Evolutionary conservation across 2,888 invertebrate species (phyloP), one percentile per base, ranked within the genome.

Genomic region (Girardia tigrina): DNA sequence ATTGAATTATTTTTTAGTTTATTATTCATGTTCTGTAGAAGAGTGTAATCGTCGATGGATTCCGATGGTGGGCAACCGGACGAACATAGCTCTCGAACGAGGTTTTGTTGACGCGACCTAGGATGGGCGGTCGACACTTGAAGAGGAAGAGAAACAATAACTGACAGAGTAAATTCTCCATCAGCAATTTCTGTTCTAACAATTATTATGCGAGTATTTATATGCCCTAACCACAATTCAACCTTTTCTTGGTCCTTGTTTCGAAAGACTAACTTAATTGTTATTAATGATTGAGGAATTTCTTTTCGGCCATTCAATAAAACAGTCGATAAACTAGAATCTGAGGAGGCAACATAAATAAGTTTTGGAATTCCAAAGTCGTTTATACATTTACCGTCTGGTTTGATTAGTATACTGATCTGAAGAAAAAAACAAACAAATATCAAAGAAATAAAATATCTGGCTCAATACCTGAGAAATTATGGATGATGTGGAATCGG

Each of bases 281-380:
- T 20, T 4, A 56, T 56, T n/a, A 16, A 56, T 8, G 56, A 16
- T 23, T 56, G 56, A 4, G 4, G 56, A 56, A 56, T 56, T 56
- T 56, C 56, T 56, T 56, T n/a, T 2, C 56, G 4, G 23, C 56
- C 56, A 16, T 56, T 56, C 23, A 56, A n/a, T 16, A 56, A 56
- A 8, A 23, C 23, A 20, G 56, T 56, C 4, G 56, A 16, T 56
- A 56, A 16, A 56, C 20, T 56, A 4, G 56, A 56, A 56, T 56
- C 56, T 16, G 56, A 56, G 23, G 56, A 20, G n/a, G 56, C 56
- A 20, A 56, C n/a, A 56, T 56, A 56, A 56, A 56, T 56, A 6
- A 56, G n/a, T 56, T 56, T 56, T 56, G 56, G 56, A 56, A 56
- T 56, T 20, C 56, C 56, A 56, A 56, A 56, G 23, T 56, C 56